Evolutionary conservation across 2,797 vertebrate genomes (phyloP).

Genomic region (Brachymystax lenok): DNA sequence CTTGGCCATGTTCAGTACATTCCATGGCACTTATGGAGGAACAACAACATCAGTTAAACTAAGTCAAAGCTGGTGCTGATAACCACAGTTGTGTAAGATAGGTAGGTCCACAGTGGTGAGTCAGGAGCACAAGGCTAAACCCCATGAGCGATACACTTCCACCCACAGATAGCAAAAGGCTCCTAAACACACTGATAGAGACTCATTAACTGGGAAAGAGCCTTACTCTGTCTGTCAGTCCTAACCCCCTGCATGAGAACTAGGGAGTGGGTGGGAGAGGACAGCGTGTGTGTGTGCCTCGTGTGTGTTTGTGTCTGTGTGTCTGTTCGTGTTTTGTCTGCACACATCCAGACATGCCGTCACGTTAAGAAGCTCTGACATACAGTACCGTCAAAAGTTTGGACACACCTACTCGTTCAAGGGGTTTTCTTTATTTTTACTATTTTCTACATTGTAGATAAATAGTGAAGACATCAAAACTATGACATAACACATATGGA

Average conservation of each 20-base stretch:
- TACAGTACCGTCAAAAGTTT: slow-evolving; percentile 12
- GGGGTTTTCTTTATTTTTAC: no score
- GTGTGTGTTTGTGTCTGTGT: slow-evolving; percentile 1
- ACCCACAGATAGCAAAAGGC: slow-evolving; percentile 57
- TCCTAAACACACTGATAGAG: slow-evolving; percentile 63
- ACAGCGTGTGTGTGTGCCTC: slow-evolving; percentile 24
- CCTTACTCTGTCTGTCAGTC: neutral
- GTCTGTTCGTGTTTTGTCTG: slow-evolving; percentile 51
- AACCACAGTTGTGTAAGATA: slow-evolving; percentile 48
- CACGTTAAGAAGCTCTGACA: slow-evolving; percentile 63
- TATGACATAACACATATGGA: no score
- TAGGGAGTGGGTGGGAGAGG: slow-evolving; percentile 57
- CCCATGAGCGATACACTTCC: slow-evolving; percentile 52
- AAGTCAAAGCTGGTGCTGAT: slow-evolving; percentile 46
- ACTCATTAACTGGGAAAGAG: slow-evolving; percentile 60
- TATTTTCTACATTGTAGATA: slow-evolving; percentile 29
- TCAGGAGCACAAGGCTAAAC: slow-evolving; percentile 74
- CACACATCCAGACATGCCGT: slow-evolving; percentile 59
- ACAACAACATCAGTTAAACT: slow-evolving; percentile 13
- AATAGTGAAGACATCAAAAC: no score
- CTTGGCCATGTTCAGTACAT: slow-evolving; percentile 53
- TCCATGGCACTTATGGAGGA: slow-evolving; percentile 12
- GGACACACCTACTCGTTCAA: no score
- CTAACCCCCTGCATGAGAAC: slow-evolving; percentile 62
- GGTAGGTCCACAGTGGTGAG: slow-evolving; percentile 60